Conservation (phyloP, 2,797 vertebrate species). For the Enteromius treurensis region DNA sequence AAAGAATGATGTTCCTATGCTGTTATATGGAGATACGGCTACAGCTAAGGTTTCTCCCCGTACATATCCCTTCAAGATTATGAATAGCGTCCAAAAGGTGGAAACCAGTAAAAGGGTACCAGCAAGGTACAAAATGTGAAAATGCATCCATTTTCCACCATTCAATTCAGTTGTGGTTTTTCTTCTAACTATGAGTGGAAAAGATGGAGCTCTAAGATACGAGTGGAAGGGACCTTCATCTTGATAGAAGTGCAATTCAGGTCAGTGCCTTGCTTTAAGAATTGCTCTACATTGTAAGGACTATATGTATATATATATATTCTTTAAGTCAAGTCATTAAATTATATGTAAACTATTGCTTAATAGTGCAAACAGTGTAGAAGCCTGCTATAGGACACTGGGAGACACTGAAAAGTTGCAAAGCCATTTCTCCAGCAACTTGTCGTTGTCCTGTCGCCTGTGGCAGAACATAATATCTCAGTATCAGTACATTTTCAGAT, state of each 20-base stretch:
- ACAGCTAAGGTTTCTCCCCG: neutral
- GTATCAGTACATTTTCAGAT: neutral
- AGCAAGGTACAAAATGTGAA: neutral
- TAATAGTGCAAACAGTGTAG: too few species aligned
- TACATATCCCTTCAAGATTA: neutral
- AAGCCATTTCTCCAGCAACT: neutral
- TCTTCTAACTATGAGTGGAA: neutral
- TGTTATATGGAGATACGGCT: neutral
- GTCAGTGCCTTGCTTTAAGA: neutral
- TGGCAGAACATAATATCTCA: neutral
- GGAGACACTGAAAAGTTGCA: neutral
- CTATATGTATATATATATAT: neutral
- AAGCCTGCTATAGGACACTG: neutral
- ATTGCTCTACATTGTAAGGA: neutral
- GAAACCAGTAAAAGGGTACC: neutral
- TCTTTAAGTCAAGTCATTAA: neutral
- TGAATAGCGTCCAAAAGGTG: neutral
- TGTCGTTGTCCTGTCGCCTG: too few species aligned
- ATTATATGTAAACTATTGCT: neutral
- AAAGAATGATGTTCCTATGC: constrained; percentile 18
- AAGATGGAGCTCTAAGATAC: neutral
- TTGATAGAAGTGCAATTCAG: neutral
- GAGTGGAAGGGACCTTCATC: neutral
- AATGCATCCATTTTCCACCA: neutral
- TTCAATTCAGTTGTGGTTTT: neutral